These are phyloP conservation scores for Brachionus sp. DNA, from an alignment of 1,140 invertebrate species.

Conservation along the genomic window DNA sequence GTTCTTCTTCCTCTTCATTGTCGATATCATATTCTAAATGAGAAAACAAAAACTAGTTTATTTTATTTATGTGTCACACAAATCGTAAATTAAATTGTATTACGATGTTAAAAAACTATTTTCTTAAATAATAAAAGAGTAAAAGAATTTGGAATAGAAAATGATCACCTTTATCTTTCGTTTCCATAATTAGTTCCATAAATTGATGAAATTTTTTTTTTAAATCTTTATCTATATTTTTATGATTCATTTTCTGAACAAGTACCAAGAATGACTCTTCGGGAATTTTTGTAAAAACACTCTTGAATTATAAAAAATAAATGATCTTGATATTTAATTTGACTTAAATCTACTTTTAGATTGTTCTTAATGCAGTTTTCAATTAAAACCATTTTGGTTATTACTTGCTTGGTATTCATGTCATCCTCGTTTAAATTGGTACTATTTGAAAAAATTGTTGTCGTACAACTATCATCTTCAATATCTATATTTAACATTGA, in stretches of 20 bases:
- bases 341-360: background rate
- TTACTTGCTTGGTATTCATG: background rate
- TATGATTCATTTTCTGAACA: slow-evolving; percentile 32
- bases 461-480: background rate
- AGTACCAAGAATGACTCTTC: slow-evolving; percentile 27
- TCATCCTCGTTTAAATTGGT: background rate
- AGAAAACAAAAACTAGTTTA: background rate
- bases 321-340: background rate
- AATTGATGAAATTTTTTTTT: slow-evolving; percentile 43
- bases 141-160: background rate
- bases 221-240: slow-evolving; percentile 18
- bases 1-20: background rate
- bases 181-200: slow-evolving; percentile 27
- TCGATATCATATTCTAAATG: background rate
- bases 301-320: background rate
- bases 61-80: background rate
- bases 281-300: slow-evolving; percentile 24
- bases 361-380: slow-evolving; percentile 16
- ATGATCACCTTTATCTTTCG: slow-evolving; percentile 1
- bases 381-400: slow-evolving; percentile 10
- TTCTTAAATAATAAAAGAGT: no score
- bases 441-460: background rate
- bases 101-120: no score
- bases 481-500: slow-evolving; percentile 40
- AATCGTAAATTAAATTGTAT: no score